Base-by-base conservation (phyloP, 1,140 invertebrate species). In the Branchinecta lindahli region DNA sequence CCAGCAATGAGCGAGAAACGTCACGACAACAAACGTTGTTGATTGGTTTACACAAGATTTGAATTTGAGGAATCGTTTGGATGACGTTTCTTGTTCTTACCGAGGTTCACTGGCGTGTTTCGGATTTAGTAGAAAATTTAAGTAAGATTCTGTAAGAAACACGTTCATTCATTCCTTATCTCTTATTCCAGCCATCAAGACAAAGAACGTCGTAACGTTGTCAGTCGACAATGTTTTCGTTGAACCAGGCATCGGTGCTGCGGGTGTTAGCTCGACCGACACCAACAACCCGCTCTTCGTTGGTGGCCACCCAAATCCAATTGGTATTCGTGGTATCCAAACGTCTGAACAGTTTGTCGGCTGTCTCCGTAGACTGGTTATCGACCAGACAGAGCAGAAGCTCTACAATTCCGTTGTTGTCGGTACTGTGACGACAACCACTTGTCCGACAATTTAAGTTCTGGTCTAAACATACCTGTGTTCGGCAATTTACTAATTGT, bases 221-320 rank as follows among this genome's bases (percentile, higher is more conserved):
- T 85, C 85, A 0, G 89, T 95, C 0, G 90, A 96, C 78, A 87
- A 88, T 52, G 82, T 85, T 70, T 83, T 84, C 75, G 80, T 84
- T 5, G 77, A 85, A 69, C 80, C 87, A 8, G 83, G 85, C 8
- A 82, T 88, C n/a, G 88, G 90, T 15, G 77, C 78, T 46, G 82
- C 82, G 66, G 84, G 83, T 66, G 82, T 84, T 2, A 82, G 82
- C 0, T 83, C 84, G 2, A 89, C 91, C 0, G 85, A 91, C 72
- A 94, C 93, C 0, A 87, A 85, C 45, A 86, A 92, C 74, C 87
- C 91, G 0, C 79, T 98, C 2, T 98, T 88, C 77, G 82, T 98
- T 74, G 95, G 95, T 46, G 93, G 94, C 0, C 87, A 95, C 78
- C 86, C 87, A 18, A 73, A 84, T 79, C 74, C 75, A 74, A 18